phyloP scores from a whole-genome alignment of 2,797 vertebrate genomes.

The Micrastur ruficollis region DNA sequence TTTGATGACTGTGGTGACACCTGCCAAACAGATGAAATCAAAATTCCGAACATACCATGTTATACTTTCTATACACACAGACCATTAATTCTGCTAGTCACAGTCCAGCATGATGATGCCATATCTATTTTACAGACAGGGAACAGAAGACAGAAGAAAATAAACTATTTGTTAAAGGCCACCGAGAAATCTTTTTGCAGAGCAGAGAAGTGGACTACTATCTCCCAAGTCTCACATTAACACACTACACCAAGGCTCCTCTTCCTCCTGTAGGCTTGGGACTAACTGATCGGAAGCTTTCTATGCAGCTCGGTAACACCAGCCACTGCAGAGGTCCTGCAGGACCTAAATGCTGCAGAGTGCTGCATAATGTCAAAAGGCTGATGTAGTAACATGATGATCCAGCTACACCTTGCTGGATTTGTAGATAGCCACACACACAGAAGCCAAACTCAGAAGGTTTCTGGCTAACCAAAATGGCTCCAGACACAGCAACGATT shows the following conservation, averaged over 20 bases:
- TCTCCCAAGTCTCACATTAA: neutral
- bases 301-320: neutral
- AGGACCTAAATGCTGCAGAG: neutral
- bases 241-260: neutral
- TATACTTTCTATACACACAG: neutral
- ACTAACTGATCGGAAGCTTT: neutral
- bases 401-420: neutral
- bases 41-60: neutral
- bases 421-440: neutral
- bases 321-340: slow-evolving; percentile 21
- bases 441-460: neutral
- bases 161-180: neutral
- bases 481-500: neutral
- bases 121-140: neutral
- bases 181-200: neutral
- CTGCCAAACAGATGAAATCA: slow-evolving; percentile 19
- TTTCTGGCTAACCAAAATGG: neutral
- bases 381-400: neutral
- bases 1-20: neutral
- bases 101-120: neutral
- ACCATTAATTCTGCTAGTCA: neutral
- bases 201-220: neutral
- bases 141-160: neutral
- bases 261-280: neutral
- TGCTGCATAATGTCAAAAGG: neutral